Base-by-base conservation (phyloP, 2,888 invertebrate species). In the Sinelater perroti region DNA sequence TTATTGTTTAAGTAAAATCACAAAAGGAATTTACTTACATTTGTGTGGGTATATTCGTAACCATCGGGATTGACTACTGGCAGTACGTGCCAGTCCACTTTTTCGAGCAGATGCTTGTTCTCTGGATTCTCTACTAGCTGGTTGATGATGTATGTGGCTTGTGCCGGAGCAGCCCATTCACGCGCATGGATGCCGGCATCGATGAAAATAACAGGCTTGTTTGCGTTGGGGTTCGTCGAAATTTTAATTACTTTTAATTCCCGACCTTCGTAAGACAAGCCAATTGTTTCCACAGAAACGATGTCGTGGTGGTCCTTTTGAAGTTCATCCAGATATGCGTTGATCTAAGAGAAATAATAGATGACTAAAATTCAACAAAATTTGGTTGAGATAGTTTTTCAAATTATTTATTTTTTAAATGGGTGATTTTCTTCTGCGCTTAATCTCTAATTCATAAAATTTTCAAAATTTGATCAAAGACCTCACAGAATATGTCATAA, bases 101-200 rank as follows among this genome's bases (percentile, higher is more conserved):
- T 69, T 11, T 77, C 70, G 5, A 81, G 67, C 1, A 83, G 59
- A 6, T 72, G 44, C 6, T 53, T 56, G 57, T 75, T 75, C 17
- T 66, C 21, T 67, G 56, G 42, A 71, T 73, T 13, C 67, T 68
- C 31, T 68, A 84, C 82, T 58, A 88, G 73, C 55, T 86, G 79
- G 52, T 83, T 75, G 36, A 87, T 81, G 30, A 83, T 75, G 70
- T 85, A 87, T 2, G 87, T 72, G 0, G 84, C 80, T 0, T 81
- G 82, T 0, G 84, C 82, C 0, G 85, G 83, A 0, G 87, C 84
- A 42, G 87, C 85, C 88, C 88, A 88, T 74, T 88, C 88, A 1
- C 87, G 81, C 0, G 87, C 87, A 70, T 88, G 88, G 49, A 87
- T 83, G 60, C 81, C 82, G 1, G 81, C 83, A 62, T 83, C 82